phyloP scores from a whole-genome alignment of 2,888 invertebrate species.

The Thymelicus acteon region DNA sequence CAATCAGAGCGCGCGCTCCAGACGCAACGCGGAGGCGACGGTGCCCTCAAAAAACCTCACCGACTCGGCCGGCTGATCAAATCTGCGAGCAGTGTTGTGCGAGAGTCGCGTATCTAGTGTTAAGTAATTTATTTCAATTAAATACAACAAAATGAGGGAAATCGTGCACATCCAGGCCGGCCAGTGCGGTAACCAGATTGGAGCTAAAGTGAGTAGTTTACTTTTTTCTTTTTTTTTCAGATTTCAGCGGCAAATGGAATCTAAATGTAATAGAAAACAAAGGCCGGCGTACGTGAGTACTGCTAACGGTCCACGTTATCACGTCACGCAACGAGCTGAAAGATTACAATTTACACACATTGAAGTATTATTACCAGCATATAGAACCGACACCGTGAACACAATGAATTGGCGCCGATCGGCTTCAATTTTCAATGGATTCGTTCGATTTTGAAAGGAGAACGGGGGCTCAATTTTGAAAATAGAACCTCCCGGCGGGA shows the following conservation, averaged over 20 bases:
- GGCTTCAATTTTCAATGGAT: too few species aligned
- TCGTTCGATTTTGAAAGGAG: too few species aligned
- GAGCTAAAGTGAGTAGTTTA: conserved; percentile 79
- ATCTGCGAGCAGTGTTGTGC: conserved; percentile 76
- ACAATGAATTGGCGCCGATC: too few species aligned
- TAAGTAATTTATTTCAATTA: conserved; percentile 74
- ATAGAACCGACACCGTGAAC: too few species aligned
- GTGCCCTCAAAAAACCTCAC: conserved; percentile 78
- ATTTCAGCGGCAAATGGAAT: not conserved
- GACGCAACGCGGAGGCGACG: conserved; percentile 76
- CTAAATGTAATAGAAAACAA: conserved; percentile 31
- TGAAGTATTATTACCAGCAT: too few species aligned
- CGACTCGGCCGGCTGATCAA: conserved; percentile 63
- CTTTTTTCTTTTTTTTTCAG: conserved; percentile 38
- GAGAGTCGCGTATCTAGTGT: conserved; percentile 79
- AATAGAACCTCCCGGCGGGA: too few species aligned
- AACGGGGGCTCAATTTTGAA: too few species aligned
- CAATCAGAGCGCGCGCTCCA: conserved; percentile 62
- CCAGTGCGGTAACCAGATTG: conserved; percentile 94
- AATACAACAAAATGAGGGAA: conserved; percentile 89
- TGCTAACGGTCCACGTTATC: conserved; percentile 31
- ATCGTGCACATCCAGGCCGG: conserved; percentile 93
- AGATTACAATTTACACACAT: not conserved
- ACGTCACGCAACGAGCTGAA: conserved; percentile 14
- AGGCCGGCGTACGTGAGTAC: conserved; percentile 28